Percentiles rank a stretch among this genome's conserved stretches.
phyloP scores from a whole-genome alignment of 2,797 vertebrate genomes.

The Molossus alvarezi region DNA sequence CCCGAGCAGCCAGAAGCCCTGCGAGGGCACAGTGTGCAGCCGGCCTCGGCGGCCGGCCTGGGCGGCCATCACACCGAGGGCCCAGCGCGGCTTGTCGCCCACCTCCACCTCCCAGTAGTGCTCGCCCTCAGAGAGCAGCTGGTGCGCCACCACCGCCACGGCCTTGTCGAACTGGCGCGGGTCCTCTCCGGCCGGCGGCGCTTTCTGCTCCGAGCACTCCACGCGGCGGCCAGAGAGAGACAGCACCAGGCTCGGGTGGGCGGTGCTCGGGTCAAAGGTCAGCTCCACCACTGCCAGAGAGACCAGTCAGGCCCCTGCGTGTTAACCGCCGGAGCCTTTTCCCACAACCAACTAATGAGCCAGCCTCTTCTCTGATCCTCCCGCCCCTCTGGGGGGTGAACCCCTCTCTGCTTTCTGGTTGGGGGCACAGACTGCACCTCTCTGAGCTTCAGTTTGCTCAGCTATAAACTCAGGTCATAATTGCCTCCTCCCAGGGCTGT shows the following conservation, averaged over 20 bases:
- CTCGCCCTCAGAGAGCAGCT: constrained; percentile 86
- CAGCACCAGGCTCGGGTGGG: constrained; percentile 88
- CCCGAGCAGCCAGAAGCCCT: constrained; percentile 88
- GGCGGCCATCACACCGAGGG: constrained; percentile 84
- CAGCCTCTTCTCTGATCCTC: background rate
- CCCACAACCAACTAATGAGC: background rate
- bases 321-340: background rate
- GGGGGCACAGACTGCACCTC: too few relatives aligned
- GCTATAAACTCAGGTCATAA: background rate
- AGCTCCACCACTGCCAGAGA: constrained; percentile 81
- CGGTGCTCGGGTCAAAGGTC: constrained; percentile 87
- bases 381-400: background rate
- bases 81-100: constrained; percentile 89
- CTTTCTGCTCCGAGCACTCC: constrained; percentile 88
- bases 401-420: background rate
- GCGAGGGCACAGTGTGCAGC: constrained; percentile 86
- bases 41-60: constrained; percentile 86
- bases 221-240: constrained; percentile 79
- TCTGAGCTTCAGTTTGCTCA: background rate
- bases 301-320: background rate
- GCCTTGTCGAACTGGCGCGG: constrained; percentile 88
- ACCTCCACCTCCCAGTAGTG: constrained; percentile 91
- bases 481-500: background rate
- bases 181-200: constrained; percentile 82
- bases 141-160: constrained; percentile 85